These are phyloP conservation scores for Pterostichus niger DNA, from an alignment of 2,888 invertebrate species.

Conservation along the genomic window DNA sequence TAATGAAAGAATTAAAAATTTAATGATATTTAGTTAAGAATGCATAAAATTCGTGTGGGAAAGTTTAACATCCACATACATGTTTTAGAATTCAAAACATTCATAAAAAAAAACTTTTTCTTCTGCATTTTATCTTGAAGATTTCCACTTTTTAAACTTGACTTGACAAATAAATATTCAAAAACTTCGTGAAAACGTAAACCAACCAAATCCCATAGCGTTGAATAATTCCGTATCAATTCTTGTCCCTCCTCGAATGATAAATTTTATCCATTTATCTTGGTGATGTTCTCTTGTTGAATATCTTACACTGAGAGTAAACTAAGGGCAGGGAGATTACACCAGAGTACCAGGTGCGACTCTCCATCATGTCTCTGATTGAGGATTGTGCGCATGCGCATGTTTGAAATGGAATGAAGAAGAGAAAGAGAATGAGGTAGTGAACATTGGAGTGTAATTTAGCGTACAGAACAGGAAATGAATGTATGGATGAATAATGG, in stretches of 20 bases:
- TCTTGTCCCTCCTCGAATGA: neutral
- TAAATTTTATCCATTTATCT: conserved; percentile 4
- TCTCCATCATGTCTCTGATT: conserved; percentile 14
- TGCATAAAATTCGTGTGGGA: conserved; percentile 3
- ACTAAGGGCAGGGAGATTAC: neutral
- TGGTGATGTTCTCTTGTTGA: neutral
- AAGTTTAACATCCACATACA: neutral
- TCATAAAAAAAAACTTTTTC: conserved; percentile 1
- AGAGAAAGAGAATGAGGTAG: neutral
- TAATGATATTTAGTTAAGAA: neutral
- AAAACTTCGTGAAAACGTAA: neutral
- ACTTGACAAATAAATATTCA: neutral
- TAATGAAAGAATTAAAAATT: neutral
- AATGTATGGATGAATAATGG: neutral
- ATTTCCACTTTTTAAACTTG: neutral
- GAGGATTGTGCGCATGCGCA: neutral
- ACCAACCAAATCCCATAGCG: neutral
- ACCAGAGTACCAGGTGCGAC: conserved; percentile 13
- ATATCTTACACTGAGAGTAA: neutral
- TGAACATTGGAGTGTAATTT: neutral
- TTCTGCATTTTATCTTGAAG: neutral
- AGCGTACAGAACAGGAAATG: neutral
- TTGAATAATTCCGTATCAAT: conserved; percentile 22
- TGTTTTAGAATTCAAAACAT: neutral
- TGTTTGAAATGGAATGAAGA: neutral